Evolutionary conservation across 2,888 invertebrate species (phyloP).

Genomic region (Cinara cedri): DNA sequence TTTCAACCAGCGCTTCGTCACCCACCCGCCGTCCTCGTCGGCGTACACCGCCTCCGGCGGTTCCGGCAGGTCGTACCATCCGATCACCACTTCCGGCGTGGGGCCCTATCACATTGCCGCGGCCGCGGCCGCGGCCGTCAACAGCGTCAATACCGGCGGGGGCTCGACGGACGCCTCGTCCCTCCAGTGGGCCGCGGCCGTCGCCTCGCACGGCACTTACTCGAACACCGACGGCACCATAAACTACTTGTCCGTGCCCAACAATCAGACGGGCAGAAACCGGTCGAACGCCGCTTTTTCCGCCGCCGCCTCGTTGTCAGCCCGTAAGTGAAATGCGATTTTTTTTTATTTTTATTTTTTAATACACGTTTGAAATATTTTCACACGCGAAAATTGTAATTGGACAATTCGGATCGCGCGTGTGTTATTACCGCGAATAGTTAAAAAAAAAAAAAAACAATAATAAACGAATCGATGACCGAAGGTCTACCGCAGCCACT

Average conservation of each 20-base stretch:
- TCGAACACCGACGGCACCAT: slow-evolving; percentile 56
- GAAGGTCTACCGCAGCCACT: no score
- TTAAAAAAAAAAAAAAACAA: no score
- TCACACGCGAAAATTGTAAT: no score
- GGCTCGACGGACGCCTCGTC: slow-evolving; percentile 38
- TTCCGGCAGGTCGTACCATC: slow-evolving; percentile 49
- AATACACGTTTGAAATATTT: no score
- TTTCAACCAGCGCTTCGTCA: slow-evolving; percentile 58
- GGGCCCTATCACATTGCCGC: slow-evolving; percentile 38
- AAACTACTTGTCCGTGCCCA: slow-evolving; percentile 49
- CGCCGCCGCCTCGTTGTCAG: slow-evolving; percentile 59
- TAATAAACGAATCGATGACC: no score
- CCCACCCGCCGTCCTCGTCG: slow-evolving; percentile 38
- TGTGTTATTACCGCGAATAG: no score
- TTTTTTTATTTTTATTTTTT: no score
- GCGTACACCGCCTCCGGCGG: slow-evolving; percentile 27
- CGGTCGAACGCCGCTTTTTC: slow-evolving; percentile 45
- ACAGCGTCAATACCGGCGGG: slow-evolving; percentile 40
- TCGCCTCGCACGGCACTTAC: slow-evolving; percentile 45
- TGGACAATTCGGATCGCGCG: no score
- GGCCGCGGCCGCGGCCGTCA: slow-evolving; percentile 57
- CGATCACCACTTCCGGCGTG: slow-evolving; percentile 24
- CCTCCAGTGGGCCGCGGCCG: slow-evolving; percentile 52
- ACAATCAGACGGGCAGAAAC: slow-evolving; percentile 17
- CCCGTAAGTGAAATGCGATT: slow-evolving; percentile 58